Evolutionary conservation across 2,888 invertebrate species (phyloP).

Genomic region (Torymus texanus): DNA sequence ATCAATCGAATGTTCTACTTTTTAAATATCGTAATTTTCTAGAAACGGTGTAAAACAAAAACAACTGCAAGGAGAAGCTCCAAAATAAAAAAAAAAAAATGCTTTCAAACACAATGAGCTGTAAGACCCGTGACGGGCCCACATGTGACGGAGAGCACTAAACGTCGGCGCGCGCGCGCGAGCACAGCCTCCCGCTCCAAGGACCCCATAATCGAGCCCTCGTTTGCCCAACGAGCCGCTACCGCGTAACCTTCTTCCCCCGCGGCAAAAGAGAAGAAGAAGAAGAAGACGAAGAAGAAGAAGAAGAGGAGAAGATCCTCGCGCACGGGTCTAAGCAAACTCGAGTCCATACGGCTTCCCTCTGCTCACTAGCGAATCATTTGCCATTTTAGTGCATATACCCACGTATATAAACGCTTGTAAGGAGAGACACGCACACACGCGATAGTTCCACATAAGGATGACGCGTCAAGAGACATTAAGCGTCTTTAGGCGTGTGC

Average conservation of each 20-base stretch:
- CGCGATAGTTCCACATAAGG: no score
- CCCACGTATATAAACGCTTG: no score
- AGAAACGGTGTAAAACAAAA: no score
- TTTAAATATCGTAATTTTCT: no score
- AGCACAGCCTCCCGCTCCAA: not conserved
- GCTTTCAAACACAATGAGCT: not conserved
- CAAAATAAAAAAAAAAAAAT: no score
- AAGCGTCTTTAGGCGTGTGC: conserved; percentile 20
- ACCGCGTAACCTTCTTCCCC: no score
- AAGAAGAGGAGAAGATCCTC: not conserved
- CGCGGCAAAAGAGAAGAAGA: not conserved
- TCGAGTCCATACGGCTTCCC: not conserved
- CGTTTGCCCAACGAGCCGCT: conserved; percentile 23
- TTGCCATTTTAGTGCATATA: no score
- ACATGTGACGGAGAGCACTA: not conserved
- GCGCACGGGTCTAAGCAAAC: conserved; percentile 3
- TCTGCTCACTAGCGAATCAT: no score
- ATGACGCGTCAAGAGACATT: conserved; percentile 5
- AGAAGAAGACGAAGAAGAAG: conserved; percentile 1
- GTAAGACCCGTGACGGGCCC: not conserved
- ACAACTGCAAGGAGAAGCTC: no score
- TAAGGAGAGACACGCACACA: no score
- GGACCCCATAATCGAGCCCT: conserved; percentile 29
- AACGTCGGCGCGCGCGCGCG: conserved; percentile 12
- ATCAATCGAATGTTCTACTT: no score